A percentile compares a stretch with the other conserved stretches of the same genome.
Conservation (phyloP, 1,140 invertebrate genomes). For the Penaeus japonicus region DNA sequence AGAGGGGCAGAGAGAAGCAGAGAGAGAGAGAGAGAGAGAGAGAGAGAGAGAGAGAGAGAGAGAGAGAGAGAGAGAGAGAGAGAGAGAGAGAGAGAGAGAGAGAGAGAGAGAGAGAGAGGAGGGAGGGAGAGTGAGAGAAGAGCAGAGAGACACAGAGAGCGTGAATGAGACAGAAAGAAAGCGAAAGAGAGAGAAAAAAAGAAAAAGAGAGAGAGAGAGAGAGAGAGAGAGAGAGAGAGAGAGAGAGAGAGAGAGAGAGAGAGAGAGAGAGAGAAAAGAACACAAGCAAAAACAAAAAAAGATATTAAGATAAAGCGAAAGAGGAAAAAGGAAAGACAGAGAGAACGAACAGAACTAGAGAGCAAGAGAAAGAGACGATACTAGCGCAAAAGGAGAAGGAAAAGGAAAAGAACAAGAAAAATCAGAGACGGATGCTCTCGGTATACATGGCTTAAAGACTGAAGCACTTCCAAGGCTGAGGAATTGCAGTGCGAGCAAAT, state of each 20-base stretch:
- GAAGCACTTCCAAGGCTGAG: no score
- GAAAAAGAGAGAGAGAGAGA: not conserved
- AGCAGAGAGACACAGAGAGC: no score
- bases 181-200: not conserved
- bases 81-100: not conserved
- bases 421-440: no score
- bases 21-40: not conserved
- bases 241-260: not conserved
- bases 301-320: not conserved
- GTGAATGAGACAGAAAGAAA: not conserved
- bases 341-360: not conserved
- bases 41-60: no score
- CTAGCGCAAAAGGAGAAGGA: not conserved
- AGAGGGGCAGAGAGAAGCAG: no score
- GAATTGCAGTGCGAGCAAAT: no score
- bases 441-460: no score
- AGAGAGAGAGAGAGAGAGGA: not conserved
- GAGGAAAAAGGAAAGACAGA: not conserved
- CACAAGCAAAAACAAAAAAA: not conserved
- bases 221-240: not conserved
- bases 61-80: not conserved
- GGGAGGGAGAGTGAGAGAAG: not conserved
- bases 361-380: not conserved
- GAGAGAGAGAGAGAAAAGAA: not conserved
- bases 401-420: not conserved